Conservation (phyloP, 2,113 vertebrate genomes). For the Callithrix jacchus region DNA sequence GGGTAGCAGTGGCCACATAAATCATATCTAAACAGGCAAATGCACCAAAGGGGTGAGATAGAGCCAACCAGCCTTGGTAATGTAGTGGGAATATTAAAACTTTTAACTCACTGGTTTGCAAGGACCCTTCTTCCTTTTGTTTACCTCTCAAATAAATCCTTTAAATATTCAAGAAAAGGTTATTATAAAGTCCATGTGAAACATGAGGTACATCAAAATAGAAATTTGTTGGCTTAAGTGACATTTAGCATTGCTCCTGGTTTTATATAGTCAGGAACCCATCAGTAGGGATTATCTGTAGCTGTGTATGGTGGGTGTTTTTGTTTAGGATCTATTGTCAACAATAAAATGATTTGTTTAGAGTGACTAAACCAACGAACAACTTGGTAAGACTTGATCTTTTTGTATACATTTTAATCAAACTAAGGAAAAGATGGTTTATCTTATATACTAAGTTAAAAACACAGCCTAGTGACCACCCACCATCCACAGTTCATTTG, state of each 20-base stretch:
- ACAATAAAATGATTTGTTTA: conserved; percentile 13
- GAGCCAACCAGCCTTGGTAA: neutral
- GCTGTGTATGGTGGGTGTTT: neutral
- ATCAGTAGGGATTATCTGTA: neutral
- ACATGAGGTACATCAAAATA: neutral
- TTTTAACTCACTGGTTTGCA: neutral
- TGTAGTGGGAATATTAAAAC: neutral
- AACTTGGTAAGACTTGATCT: neutral
- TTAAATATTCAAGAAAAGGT: neutral
- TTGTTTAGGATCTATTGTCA: neutral
- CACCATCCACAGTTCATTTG: neutral
- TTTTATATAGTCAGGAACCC: neutral
- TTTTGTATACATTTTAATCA: neutral
- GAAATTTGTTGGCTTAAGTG: neutral
- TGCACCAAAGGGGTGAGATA: neutral
- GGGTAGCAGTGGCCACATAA: neutral
- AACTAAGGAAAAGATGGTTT: neutral
- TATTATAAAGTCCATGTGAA: neutral
- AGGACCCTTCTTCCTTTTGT: neutral
- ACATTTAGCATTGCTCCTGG: neutral
- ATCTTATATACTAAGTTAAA: neutral
- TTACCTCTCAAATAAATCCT: neutral
- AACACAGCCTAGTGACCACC: neutral
- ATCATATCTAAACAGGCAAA: neutral
- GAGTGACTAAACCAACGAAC: neutral